phyloP scores from a whole-genome alignment of 2,888 invertebrate species.

The Cataglyphis rosenhaueri region DNA sequence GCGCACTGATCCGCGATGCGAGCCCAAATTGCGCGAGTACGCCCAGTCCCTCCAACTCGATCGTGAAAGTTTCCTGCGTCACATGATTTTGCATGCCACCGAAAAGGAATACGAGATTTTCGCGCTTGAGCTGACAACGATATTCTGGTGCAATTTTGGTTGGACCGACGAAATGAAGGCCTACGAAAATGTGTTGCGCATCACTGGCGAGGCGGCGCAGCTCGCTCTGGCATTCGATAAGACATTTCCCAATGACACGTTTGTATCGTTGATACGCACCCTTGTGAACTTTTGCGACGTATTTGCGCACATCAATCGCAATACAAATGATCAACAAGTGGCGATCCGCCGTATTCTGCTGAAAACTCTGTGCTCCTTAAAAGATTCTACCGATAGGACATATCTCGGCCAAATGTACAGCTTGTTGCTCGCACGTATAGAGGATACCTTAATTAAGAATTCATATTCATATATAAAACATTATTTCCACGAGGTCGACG shows the following conservation, averaged over 20 bases:
- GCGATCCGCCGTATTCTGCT: conserved; percentile 57
- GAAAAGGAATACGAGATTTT: conserved; percentile 74
- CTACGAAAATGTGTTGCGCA: conserved; percentile 70
- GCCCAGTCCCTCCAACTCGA: conserved; percentile 25
- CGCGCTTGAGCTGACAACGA: conserved; percentile 57
- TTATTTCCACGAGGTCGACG: background rate
- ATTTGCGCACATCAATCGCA: conserved; percentile 52
- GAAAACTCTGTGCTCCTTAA: conserved; percentile 59
- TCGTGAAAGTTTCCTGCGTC: conserved; percentile 74
- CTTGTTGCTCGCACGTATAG: conserved; percentile 48
- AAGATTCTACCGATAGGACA: conserved; percentile 54
- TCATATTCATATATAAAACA: background rate
- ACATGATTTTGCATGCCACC: conserved; percentile 76
- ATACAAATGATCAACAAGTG: conserved; percentile 35
- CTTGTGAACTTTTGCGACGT: conserved; percentile 60
- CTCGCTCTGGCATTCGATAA: conserved; percentile 76
- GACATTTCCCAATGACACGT: conserved; percentile 65
- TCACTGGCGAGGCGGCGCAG: conserved; percentile 76
- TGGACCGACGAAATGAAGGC: conserved; percentile 72
- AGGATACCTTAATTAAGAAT: conserved; percentile 26
- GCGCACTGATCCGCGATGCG: background rate
- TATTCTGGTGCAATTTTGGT: conserved; percentile 68
- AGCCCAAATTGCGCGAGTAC: conserved; percentile 41
- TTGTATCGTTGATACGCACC: conserved; percentile 74
- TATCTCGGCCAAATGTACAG: conserved; percentile 58